A percentile compares a stretch with the other conserved stretches of the same genome.
phyloP scores from a whole-genome alignment of 2,888 invertebrate species.

The Phyto melanocephala region DNA sequence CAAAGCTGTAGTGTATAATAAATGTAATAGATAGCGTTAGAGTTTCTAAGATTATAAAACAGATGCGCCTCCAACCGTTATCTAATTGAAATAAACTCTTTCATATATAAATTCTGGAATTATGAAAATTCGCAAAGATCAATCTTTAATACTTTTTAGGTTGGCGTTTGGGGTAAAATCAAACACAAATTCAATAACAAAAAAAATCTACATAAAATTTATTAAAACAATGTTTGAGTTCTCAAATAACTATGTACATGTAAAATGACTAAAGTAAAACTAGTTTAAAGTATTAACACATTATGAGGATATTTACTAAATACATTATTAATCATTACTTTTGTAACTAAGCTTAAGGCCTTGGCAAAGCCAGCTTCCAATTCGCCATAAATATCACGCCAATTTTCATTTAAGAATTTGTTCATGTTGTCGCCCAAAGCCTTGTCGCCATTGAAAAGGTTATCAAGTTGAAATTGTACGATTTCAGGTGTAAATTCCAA shows the following conservation, averaged over 20 bases:
- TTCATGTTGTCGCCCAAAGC: constrained; percentile 79
- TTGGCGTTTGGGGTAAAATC: too few relatives aligned
- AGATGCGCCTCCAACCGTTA: too few relatives aligned
- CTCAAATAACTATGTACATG: neutral
- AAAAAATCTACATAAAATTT: too few relatives aligned
- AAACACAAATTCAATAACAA: too few relatives aligned
- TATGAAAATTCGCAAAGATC: too few relatives aligned
- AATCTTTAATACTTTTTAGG: too few relatives aligned
- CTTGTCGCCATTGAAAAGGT: constrained; percentile 78
- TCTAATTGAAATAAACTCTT: too few relatives aligned
- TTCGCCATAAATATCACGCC: constrained; percentile 67
- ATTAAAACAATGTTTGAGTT: too few relatives aligned
- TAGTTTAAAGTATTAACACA: constrained; percentile 1
- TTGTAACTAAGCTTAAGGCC: constrained; percentile 21
- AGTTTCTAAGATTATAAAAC: too few relatives aligned
- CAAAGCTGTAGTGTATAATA: too few relatives aligned
- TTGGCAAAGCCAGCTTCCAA: constrained; percentile 22
- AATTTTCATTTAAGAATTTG: constrained; percentile 79
- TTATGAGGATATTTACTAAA: constrained; percentile 21
- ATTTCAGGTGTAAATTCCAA: constrained; percentile 53
- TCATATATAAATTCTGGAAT: too few relatives aligned
- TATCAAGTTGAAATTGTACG: constrained; percentile 71
- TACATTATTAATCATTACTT: constrained; percentile 30
- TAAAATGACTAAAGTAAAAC: neutral
- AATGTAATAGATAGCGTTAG: too few relatives aligned